These are phyloP conservation scores for Corvus hawaiiensis DNA, from an alignment of 2,113 vertebrate genomes.

Conservation along the genomic window DNA sequence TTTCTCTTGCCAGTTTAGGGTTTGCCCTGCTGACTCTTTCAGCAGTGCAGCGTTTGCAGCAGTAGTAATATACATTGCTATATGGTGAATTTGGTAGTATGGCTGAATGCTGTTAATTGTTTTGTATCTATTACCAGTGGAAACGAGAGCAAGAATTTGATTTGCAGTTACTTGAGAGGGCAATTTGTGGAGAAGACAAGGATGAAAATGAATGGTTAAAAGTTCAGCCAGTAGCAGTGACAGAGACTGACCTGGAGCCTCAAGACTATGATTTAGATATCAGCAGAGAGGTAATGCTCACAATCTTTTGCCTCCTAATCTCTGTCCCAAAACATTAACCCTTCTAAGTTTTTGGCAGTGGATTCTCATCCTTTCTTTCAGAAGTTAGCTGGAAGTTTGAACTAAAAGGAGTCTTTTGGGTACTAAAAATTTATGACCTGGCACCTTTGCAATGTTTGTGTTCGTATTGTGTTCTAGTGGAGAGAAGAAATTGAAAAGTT, in stretches of 20 bases:
- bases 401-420: background rate
- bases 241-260: constrained; percentile 86
- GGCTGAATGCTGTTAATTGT: constrained; percentile 57
- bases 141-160: constrained; percentile 98
- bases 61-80: background rate
- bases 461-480: fast-evolving
- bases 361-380: background rate
- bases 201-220: constrained; percentile 88
- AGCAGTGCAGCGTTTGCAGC: background rate
- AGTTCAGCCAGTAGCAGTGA: constrained; percentile 71
- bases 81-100: background rate
- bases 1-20: background rate
- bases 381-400: background rate
- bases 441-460: background rate
- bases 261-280: constrained; percentile 92
- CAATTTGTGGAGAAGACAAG: constrained; percentile 83
- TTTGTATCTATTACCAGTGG: constrained; percentile 85
- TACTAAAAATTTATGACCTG: background rate
- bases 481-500: background rate
- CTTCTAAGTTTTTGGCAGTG: background rate
- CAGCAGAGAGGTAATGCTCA: constrained; percentile 85
- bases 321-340: background rate
- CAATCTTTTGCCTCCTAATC: background rate
- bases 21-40: background rate
- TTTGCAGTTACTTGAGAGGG: constrained; percentile 93